phyloP scores from a whole-genome alignment of 2,797 vertebrate species.

The Xenops minutus region DNA sequence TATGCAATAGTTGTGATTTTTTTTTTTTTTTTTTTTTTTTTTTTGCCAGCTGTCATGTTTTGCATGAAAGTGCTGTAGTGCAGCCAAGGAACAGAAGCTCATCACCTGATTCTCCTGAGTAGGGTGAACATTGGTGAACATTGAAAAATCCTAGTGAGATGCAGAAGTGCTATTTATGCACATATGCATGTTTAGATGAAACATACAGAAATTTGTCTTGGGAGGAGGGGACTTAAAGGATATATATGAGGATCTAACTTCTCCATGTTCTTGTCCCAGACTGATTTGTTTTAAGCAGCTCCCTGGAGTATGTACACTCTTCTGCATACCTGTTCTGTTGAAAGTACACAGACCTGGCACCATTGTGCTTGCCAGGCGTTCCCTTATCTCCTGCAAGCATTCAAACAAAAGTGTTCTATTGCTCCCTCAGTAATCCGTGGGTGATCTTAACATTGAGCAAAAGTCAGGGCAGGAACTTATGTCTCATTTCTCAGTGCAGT shows the following conservation, averaged over 20 bases:
- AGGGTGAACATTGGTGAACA: not conserved
- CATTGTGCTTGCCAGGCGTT: slow-evolving; percentile 57
- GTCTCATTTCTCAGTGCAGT: slow-evolving; percentile 8
- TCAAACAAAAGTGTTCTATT: slow-evolving; percentile 63
- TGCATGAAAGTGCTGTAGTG: not conserved
- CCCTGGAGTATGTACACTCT: slow-evolving; percentile 25
- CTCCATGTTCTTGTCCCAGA: slow-evolving; percentile 18
- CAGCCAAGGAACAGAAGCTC: not conserved
- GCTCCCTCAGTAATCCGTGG: slow-evolving; percentile 21
- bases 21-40: not conserved
- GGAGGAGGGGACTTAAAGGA: not conserved
- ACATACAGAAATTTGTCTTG: not conserved
- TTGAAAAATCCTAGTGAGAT: not conserved
- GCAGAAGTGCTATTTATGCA: not conserved
- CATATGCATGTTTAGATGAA: not conserved
- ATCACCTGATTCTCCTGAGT: not conserved
- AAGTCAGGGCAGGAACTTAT: slow-evolving; percentile 31
- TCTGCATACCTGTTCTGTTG: slow-evolving; percentile 47
- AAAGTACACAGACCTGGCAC: slow-evolving; percentile 65
- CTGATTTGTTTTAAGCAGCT: slow-evolving; percentile 34
- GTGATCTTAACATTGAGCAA: slow-evolving; percentile 42
- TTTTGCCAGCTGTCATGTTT: not conserved
- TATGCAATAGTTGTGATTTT: not conserved
- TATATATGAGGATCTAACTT: not conserved
- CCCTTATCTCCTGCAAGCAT: slow-evolving; percentile 60